A percentile compares a stretch with the other conserved stretches of the same genome.
phyloP scores from a whole-genome alignment of 2,888 invertebrate species.

The Drosophila rubida region DNA sequence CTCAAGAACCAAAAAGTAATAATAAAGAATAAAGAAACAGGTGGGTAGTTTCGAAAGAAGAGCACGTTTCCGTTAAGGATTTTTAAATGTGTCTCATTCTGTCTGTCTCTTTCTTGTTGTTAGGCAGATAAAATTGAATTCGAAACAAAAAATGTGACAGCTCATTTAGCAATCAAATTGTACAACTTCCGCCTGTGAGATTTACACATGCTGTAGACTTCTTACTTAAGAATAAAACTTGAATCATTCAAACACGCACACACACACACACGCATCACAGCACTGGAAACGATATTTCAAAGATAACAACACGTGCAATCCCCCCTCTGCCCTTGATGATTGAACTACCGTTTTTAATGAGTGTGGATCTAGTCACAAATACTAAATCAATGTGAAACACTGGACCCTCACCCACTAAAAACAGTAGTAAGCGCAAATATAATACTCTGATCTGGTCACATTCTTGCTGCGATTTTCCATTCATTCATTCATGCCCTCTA shows the following conservation, averaged over 20 bases:
- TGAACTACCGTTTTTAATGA: conserved; percentile 85
- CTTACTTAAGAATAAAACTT: too few species aligned
- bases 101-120: background rate
- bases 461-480: background rate
- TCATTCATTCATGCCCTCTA: conserved; percentile 24
- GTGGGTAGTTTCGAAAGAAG: conserved; percentile 28
- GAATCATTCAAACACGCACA: background rate
- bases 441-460: background rate
- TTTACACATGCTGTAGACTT: conserved; percentile 1
- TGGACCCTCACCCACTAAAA: conserved; percentile 85
- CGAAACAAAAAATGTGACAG: conserved; percentile 21
- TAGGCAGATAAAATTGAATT: background rate
- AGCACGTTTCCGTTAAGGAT: conserved; percentile 35
- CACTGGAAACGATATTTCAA: conserved; percentile 3
- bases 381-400: conserved; percentile 84
- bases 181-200: conserved; percentile 13
- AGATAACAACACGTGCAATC: conserved; percentile 32
- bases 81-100: conserved; percentile 4
- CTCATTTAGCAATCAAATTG: conserved; percentile 20
- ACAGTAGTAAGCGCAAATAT: conserved; percentile 74
- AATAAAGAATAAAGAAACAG: conserved; percentile 25
- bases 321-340: conserved; percentile 44
- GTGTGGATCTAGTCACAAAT: conserved; percentile 86
- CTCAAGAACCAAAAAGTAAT: conserved; percentile 20
- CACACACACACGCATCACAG: too few species aligned